Base-by-base conservation (phyloP, 2,113 vertebrate genomes). In the Tonatia bakeri region DNA sequence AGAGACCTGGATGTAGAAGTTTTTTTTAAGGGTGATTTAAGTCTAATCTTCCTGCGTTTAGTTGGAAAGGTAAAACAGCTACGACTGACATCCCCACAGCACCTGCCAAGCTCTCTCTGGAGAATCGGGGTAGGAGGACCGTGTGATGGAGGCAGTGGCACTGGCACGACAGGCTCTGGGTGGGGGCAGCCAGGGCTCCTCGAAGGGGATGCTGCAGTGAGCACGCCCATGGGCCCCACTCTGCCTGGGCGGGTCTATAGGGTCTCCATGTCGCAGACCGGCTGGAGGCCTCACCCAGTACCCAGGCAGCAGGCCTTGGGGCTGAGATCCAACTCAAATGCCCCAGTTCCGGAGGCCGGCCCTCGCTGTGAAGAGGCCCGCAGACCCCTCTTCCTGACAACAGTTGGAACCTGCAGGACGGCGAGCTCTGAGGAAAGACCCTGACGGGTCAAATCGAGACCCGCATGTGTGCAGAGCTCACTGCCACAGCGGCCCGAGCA, bases 391-490 rank as follows among this genome's bases (percentile, higher is more conserved):
- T 4, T 36, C 31, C 19, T 1, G 1, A 47, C 40, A 7, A 64
- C 0, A 17, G 65, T 22, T 2, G 77, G 69, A 24, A 20, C 16
- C 81, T 20, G 38, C 7, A 0, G 36, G 38, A 10, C 5, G n/a
- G 7, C 5, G 4, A 5, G 54, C 45, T n/a, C 2, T 4, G 14
- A 47, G 24, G 15, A 38, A 31, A 40, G 79, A 45, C 16, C 45
- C 15, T 1, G 1, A 24, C 19, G 3, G 5, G n/a, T 38, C 33
- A n/a, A 1, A 33, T 31, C 9, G 5, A 38, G 43, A 15, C 14
- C 0, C 1, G 1, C 7, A 10, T 13, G 22, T 3, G 11, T 12
- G 45, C 0, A 3, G 50, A 0, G 1, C 5, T 0, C 38, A 2
- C 26, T 64, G n/a, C 8, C 45, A 12, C 54, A 7, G 13, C 5